Evolutionary conservation across 2,888 invertebrate genomes (phyloP), one percentile per base, ranked within the genome.

Genomic region (Ochlodes sylvanus): DNA sequence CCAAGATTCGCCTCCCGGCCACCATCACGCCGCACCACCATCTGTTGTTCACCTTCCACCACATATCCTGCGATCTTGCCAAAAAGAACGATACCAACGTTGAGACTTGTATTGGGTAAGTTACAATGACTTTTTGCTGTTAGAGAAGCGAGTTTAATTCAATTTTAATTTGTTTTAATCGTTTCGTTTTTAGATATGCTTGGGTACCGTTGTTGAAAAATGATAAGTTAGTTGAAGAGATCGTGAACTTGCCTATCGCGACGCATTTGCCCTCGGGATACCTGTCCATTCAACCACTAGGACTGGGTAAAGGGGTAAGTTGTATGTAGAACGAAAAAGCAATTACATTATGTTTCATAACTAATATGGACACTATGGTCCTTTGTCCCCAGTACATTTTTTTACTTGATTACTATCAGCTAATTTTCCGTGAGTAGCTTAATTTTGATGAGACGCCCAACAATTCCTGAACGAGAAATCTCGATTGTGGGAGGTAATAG

Each of bases 21-120:
- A 96, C 97, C 71, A 92, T 99, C 62, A 96, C 97, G 52, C 89
- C 96, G 0, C 95, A 96, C 63, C 99, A 99, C 87, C 99, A 99
- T 85, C 89, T 99, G 68, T 94, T 99, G 63, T 99, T 99, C 91
- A 97, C 98, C 4, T 99, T 99, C 91, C 97, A 97, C 82, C 99
- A 99, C 86, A 97, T 99, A 71, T 98, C 98, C 70, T 99, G 99
- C 84, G 97, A 98, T 89, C 94, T 97, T 73, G 95, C 96, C 62
- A 96, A 97, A 86, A 97, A 97, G 81, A 95, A 96, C 64, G 96
- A 97, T 74, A 94, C 95, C 41, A 95, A 95, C 69, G 94, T 97
- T 15, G 97, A 97, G 85, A 97, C 95, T 73, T 96, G 97, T 77
- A 97, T 99, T 64, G 99, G 99, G 71, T 94, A 77, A 85, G 81